Percentiles rank a stretch among this genome's conserved stretches.
phyloP scores from a whole-genome alignment of 2,113 vertebrate genomes.

The Mirounga angustirostris region DNA sequence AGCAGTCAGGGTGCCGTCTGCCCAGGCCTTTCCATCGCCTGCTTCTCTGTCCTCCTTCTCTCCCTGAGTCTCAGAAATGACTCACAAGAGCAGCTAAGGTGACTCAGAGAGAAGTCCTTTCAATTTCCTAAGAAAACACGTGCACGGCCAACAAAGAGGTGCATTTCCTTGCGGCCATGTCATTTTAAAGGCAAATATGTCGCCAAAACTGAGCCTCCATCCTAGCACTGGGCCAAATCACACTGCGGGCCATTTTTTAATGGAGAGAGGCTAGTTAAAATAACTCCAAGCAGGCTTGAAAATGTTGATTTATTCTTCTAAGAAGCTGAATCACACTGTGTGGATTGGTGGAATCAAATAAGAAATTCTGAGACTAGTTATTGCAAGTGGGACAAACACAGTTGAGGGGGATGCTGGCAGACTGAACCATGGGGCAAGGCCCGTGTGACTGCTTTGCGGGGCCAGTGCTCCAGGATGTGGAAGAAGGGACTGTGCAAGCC shows the following conservation, averaged over 20 bases:
- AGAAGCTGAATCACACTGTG: constrained; percentile 84
- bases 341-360: constrained; percentile 66
- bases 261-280: constrained; percentile 80
- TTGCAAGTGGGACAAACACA: constrained; percentile 22
- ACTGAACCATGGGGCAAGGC: not conserved
- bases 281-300: constrained; percentile 85
- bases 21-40: not conserved
- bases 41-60: not conserved
- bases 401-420: not conserved
- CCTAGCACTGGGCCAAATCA: constrained; percentile 8
- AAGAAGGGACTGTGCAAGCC: not conserved
- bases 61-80: constrained; percentile 39
- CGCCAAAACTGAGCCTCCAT: constrained; percentile 48
- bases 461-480: not conserved
- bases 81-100: constrained; percentile 68
- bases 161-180: constrained; percentile 21
- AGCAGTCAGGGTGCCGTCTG: accelerated
- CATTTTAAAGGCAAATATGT: constrained; percentile 74
- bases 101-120: constrained; percentile 68
- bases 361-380: not conserved
- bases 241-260: constrained; percentile 48
- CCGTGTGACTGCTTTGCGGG: accelerated
- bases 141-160: not conserved
- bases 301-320: constrained; percentile 85
- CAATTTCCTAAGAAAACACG: constrained; percentile 71